These are phyloP conservation scores for Tyria jacobaeae DNA, from an alignment of 2,888 invertebrate genomes.

Conservation along the genomic window DNA sequence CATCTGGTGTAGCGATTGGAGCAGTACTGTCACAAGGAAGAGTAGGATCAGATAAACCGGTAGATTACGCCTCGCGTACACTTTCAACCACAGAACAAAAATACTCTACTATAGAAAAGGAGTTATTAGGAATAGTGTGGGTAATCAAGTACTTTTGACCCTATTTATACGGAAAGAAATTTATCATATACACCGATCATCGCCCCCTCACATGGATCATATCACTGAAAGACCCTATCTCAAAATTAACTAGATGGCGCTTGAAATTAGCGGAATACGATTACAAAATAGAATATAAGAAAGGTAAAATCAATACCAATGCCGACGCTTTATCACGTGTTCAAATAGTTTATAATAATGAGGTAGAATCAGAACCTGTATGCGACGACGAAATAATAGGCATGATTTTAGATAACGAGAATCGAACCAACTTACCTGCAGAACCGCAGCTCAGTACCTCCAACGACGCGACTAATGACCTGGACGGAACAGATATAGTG, in stretches of 20 bases:
- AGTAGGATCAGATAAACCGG: too few relatives aligned
- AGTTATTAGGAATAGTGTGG: background rate
- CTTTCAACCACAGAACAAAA: background rate
- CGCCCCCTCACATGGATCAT: background rate
- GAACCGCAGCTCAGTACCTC: background rate
- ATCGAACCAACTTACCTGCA: background rate
- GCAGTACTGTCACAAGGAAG: too few relatives aligned
- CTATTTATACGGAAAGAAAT: too few relatives aligned
- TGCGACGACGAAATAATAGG: too few relatives aligned
- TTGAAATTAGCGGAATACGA: background rate
- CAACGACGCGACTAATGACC: background rate
- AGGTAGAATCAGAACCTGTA: too few relatives aligned
- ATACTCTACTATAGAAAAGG: background rate
- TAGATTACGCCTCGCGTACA: background rate
- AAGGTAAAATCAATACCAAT: too few relatives aligned
- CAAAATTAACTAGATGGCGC: conserved; percentile 6
- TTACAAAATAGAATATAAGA: background rate
- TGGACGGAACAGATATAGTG: too few relatives aligned
- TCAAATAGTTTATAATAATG: too few relatives aligned
- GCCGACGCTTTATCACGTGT: too few relatives aligned
- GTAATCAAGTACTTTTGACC: background rate
- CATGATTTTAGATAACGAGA: background rate
- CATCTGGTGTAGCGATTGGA: too few relatives aligned
- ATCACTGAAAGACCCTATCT: background rate
- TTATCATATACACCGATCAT: too few relatives aligned